A percentile compares a stretch with the other conserved stretches of the same genome.
Evolutionary conservation across 2,797 vertebrate species (phyloP).

Genomic region (Leuciscus waleckii): DNA sequence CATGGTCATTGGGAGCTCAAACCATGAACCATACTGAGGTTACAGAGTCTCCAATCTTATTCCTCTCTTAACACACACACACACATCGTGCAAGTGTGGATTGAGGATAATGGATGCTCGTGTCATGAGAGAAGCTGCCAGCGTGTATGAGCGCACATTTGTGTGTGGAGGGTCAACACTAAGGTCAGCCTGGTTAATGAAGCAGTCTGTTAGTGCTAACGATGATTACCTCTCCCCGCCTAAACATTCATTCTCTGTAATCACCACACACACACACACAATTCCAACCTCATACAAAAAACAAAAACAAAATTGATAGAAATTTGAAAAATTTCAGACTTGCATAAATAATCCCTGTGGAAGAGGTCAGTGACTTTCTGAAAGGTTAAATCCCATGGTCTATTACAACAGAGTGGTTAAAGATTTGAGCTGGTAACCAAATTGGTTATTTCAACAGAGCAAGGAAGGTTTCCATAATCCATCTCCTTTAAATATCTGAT

Average conservation of each 20-base stretch:
- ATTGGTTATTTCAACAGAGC: background rate
- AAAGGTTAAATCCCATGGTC: background rate
- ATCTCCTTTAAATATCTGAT: background rate
- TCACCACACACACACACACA: conserved; percentile 29
- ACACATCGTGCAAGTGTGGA: conserved; percentile 1
- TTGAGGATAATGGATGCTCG: conserved; percentile 9
- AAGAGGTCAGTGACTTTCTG: background rate
- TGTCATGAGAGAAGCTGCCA: conserved; percentile 27
- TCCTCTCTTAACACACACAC: conserved; percentile 49
- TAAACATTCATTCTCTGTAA: conserved; percentile 29
- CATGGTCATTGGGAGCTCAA: background rate
- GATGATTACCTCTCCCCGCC: conserved; percentile 65
- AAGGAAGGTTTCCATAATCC: background rate
- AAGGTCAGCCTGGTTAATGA: conserved; percentile 61
- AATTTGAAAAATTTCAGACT: background rate
- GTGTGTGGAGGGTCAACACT: conserved; percentile 33
- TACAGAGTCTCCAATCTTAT: background rate
- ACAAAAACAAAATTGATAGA: background rate
- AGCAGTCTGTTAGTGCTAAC: conserved; percentile 63
- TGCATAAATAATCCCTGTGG: too few relatives aligned
- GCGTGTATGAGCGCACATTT: background rate
- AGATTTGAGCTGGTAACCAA: background rate
- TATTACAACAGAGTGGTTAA: background rate
- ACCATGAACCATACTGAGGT: conserved; percentile 8
- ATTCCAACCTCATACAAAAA: background rate